Base-by-base conservation (phyloP, 2,113 vertebrate species). In the Apeltes quadracus region DNA sequence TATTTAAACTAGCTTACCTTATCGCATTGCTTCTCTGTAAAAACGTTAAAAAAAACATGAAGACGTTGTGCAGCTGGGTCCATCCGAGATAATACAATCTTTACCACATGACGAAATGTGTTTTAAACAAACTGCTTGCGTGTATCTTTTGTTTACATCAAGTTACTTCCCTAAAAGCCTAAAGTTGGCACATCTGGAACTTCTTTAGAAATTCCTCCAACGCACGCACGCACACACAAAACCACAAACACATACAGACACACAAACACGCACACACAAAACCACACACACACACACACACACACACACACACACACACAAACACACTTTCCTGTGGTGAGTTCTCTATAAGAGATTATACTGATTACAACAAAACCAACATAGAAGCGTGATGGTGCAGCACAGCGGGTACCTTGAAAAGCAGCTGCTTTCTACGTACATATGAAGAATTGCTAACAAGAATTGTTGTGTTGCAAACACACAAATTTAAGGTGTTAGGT, bases 271-370 rank as follows among this genome's bases (percentile, higher is more conserved):
- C n/a, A n/a, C n/a, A n/a, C n/a, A n/a, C n/a, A n/a, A n/a, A n/a
- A n/a, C n/a, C 9, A 27, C 6, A 3, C 36, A 15, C 0, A 0
- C 32, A 34, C 29, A 29, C 2, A 13, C 2, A 29, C 4, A 67
- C n/a, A n/a, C n/a, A n/a, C n/a, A n/a, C 9, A 27, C 6, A 3
- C 36, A 15, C 0, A 0, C 32, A 34, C 29, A 29, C 2, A 13
- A 3, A 29, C 4, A 67, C n/a, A n/a, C n/a, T n/a, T n/a, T 79
- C 74, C 53, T 73, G 56, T 25, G 38, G 15, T 22, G 3, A 12
- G 1, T 56, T 55, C 50, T 22, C 6, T 36, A 1, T 13, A 15
- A 38, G 27, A n/a, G 5, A 36, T 56, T 25, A 9, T 25, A 25
- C 20, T 15, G 3, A 39, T 48, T 38, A 3, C 15, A 51, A 51